Evolutionary conservation across 92 coral and sea anemone genomes (phyloP).

Genomic region (Plumapathes pennacea): DNA sequence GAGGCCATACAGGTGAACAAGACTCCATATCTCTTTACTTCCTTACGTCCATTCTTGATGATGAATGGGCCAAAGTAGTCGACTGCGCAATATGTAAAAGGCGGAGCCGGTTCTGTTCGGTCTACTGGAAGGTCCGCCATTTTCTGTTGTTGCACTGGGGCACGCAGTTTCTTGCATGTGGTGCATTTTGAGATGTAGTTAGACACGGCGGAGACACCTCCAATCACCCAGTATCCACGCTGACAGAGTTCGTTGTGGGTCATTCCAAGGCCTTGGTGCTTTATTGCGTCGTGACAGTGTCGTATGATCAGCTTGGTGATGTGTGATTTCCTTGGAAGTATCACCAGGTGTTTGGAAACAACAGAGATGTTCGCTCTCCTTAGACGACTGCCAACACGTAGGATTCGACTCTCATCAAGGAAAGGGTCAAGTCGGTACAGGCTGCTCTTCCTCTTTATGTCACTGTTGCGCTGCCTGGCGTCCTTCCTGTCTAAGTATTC

Average conservation of each 20-base stretch:
- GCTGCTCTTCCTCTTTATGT: constrained; percentile 7
- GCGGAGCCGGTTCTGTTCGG: constrained; percentile 24
- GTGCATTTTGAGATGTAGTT: constrained; percentile 21
- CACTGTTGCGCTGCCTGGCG: neutral
- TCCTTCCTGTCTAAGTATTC: neutral
- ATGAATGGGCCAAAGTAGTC: constrained; percentile 13
- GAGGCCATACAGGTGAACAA: constrained; percentile 7
- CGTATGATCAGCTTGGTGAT: constrained; percentile 5
- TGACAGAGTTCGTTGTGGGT: constrained; percentile 16
- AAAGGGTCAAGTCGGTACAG: constrained; percentile 23
- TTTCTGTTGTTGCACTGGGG: constrained; percentile 4
- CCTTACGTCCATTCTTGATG: constrained; percentile 22
- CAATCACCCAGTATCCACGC: constrained; percentile 21
- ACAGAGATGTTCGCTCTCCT: neutral
- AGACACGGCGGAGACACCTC: constrained; percentile 14
- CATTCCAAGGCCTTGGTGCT: constrained; percentile 25
- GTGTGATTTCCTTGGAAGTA: constrained; percentile 19
- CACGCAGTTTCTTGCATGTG: constrained; percentile 15
- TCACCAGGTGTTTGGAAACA: constrained; percentile 21
- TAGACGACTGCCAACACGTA: constrained; percentile 22
- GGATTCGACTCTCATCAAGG: constrained; percentile 11
- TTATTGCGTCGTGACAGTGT: constrained; percentile 7
- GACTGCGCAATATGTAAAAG: constrained; percentile 18
- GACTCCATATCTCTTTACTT: constrained; percentile 23
- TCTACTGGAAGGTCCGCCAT: constrained; percentile 28